phyloP scores from a whole-genome alignment of 2,113 vertebrate species.

The Orientallactaga bullata region DNA sequence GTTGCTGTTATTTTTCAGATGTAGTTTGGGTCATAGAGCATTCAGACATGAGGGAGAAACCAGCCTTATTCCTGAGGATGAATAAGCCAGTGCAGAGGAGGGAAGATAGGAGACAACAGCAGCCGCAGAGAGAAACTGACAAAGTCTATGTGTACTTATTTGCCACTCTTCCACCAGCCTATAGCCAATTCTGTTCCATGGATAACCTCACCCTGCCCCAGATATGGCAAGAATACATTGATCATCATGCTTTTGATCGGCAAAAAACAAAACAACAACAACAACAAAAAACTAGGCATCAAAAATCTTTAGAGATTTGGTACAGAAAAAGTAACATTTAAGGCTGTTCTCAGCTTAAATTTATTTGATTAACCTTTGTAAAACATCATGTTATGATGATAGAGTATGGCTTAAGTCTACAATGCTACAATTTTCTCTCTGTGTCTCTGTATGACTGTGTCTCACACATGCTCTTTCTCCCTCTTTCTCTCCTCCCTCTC shows the following conservation, averaged over 20 bases:
- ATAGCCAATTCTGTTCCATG: neutral
- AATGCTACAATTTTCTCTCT: neutral
- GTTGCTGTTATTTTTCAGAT: neutral
- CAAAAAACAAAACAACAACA: neutral
- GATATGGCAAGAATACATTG: neutral
- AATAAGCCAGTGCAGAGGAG: neutral
- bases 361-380: conserved; percentile 17
- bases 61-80: neutral
- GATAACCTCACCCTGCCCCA: neutral
- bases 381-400: neutral
- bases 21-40: neutral
- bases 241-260: neutral
- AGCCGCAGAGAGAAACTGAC: neutral
- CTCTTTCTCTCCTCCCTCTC: neutral
- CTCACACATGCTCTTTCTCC: neutral
- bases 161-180: neutral
- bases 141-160: neutral
- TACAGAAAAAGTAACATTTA: neutral
- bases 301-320: conserved; percentile 6
- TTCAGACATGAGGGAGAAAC: neutral
- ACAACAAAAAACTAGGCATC: neutral
- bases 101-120: neutral
- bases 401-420: neutral
- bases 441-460: neutral
- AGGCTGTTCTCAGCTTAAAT: neutral